Conservation (phyloP, 2,888 invertebrate genomes). For the Trichogramma dendrolimi region DNA sequence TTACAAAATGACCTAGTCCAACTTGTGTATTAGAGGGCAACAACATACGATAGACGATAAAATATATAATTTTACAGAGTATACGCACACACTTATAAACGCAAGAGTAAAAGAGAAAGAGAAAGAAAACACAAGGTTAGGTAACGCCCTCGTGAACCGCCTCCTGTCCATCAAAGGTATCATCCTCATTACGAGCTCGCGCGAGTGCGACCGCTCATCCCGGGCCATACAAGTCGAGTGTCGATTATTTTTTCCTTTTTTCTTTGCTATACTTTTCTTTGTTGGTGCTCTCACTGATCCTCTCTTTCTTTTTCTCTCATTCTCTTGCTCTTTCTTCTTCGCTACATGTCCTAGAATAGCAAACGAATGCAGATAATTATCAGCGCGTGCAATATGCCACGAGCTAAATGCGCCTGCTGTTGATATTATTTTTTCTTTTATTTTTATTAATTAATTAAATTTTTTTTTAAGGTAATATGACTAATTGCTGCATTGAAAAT, state of each 20-base stretch:
- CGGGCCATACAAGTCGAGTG: slow-evolving; percentile 1
- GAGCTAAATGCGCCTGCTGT: too few relatives aligned
- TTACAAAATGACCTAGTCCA: neutral
- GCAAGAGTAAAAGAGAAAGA: slow-evolving; percentile 9
- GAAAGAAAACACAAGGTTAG: slow-evolving; percentile 33
- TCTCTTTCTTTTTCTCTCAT: slow-evolving; percentile 20
- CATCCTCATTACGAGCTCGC: slow-evolving; percentile 38
- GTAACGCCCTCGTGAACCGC: slow-evolving; percentile 44
- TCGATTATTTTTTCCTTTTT: slow-evolving; percentile 29
- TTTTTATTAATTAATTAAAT: too few relatives aligned
- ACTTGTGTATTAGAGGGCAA: slow-evolving; percentile 9
- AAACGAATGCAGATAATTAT: slow-evolving; percentile 9
- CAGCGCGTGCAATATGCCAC: neutral
- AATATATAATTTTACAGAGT: too few relatives aligned
- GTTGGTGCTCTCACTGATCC: neutral
- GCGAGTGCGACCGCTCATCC: neutral
- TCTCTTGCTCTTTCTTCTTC: neutral
- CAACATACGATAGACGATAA: slow-evolving; percentile 22
- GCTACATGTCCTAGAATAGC: too few relatives aligned
- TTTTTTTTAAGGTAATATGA: too few relatives aligned
- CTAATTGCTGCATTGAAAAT: too few relatives aligned
- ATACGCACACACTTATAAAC: too few relatives aligned
- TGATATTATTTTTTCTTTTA: too few relatives aligned
- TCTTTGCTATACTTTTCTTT: too few relatives aligned
- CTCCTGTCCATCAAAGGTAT: slow-evolving; percentile 46